phyloP scores from a whole-genome alignment of 2,888 invertebrate genomes.

The Drosophila affinis region DNA sequence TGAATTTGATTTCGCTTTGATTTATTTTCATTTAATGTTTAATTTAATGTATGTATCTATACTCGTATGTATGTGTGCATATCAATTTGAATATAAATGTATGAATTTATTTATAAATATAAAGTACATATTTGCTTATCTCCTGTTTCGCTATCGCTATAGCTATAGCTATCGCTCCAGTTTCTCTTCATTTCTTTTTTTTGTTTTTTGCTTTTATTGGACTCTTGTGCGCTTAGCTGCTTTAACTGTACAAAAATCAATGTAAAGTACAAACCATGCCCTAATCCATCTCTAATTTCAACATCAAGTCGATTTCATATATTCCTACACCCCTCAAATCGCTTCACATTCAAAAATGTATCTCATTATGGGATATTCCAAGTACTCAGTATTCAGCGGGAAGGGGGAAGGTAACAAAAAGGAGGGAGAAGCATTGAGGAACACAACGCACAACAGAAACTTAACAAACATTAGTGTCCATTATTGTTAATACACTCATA shows the following conservation, averaged over 20 bases:
- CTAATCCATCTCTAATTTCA: slow-evolving; percentile 62
- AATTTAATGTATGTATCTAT: slow-evolving; percentile 56
- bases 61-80: slow-evolving; percentile 43
- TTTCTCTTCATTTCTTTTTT: slow-evolving; percentile 15
- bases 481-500: slow-evolving; percentile 30
- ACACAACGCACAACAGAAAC: slow-evolving; percentile 57
- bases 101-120: slow-evolving; percentile 59
- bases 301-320: slow-evolving; percentile 56
- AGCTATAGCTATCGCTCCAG: background rate
- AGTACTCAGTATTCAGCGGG: slow-evolving; percentile 6
- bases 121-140: slow-evolving; percentile 33
- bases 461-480: slow-evolving; percentile 58
- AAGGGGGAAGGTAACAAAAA: slow-evolving; percentile 9
- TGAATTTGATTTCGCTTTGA: slow-evolving; percentile 11
- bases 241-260: slow-evolving; percentile 65
- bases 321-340: slow-evolving; percentile 1
- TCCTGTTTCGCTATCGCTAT: background rate
- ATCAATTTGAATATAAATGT: slow-evolving; percentile 52
- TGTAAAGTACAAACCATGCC: slow-evolving; percentile 56
- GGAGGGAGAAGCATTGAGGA: background rate
- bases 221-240: slow-evolving; percentile 75
- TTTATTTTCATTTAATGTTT: slow-evolving; percentile 38
- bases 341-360: slow-evolving; percentile 21
- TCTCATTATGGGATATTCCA: slow-evolving; percentile 16
- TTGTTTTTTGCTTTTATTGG: slow-evolving; percentile 45